Base-by-base conservation (phyloP, 2,888 invertebrate species). In the Dasysyrphus albostriatus region DNA sequence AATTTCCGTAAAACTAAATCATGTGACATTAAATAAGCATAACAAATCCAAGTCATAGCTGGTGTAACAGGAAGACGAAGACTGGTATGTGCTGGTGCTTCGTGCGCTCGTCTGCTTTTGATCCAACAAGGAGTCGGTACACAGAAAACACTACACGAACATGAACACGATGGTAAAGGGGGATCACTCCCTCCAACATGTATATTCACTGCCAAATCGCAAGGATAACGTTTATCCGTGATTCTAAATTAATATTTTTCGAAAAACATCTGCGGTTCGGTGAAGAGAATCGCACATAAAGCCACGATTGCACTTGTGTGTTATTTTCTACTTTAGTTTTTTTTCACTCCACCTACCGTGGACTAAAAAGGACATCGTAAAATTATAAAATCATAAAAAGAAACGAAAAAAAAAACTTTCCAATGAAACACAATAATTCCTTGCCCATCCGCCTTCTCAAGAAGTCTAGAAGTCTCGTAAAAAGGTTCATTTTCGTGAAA, bases 1-100 rank as follows among this genome's bases (percentile, higher is more conserved):
- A 87, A 83, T 87, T 87, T 79, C 83, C 87, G 78, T 87, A 83
- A 87, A 88, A 88, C 88, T 88, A 88, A 88, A 88, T 88, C 88
- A 88, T 83, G 88, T 88, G 88, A 88, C 88, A 88, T 88, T 88
- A 88, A 88, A 83, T 88, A 88, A 88, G 88, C 79, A 88, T 79
- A 83, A 88, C 88, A 88, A 88, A 88, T 88, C 88, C 88, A 75
- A 78, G 83, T 76, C 83, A 79, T 87, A 81, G 65, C 84, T 58
- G 47, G 73, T 3, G 47, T 39, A 19, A 39, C 7, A 44, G 69
- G 32, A 32, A 32, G 49, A 69, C 39, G 19, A 37, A 56, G 29
- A 9, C 70, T 51, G 16, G 72, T 58, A n/a, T 58, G 24, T 24
- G 24, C 24, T 24, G 3, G 37, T n/a, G 54, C 67, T 19, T 67